These are phyloP conservation scores for Apis cerana DNA, from an alignment of 1,140 invertebrate species.

Conservation along the genomic window DNA sequence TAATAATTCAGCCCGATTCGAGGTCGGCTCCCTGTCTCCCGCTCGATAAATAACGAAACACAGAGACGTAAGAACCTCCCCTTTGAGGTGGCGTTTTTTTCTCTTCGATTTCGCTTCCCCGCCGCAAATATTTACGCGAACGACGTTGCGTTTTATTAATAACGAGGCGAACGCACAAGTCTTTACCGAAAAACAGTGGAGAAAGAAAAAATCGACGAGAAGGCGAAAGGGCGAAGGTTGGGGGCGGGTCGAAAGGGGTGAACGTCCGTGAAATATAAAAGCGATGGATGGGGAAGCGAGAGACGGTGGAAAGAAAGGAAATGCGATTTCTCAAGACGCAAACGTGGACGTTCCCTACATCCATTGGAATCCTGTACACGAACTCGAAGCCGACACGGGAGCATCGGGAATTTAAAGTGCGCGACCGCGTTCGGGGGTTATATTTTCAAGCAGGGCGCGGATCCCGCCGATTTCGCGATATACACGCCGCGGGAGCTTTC, in stretches of 20 bases:
- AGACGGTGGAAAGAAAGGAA: slow-evolving; percentile 29
- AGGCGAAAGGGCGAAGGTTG: too few species aligned
- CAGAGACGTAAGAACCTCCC: slow-evolving; percentile 4
- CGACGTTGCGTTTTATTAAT: slow-evolving; percentile 41
- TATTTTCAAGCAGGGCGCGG: slow-evolving; percentile 56
- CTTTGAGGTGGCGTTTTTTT: slow-evolving; percentile 31
- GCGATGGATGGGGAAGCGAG: slow-evolving; percentile 13
- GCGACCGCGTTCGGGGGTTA: slow-evolving; percentile 43
- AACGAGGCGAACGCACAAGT: not conserved
- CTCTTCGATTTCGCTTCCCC: not conserved
- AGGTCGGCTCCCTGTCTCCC: not conserved
- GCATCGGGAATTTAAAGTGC: slow-evolving; percentile 57
- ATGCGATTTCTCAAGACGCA: slow-evolving; percentile 28
- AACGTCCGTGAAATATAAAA: slow-evolving; percentile 17
- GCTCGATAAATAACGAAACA: slow-evolving; percentile 43
- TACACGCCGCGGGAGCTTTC: slow-evolving; percentile 46
- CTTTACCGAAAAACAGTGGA: too few species aligned
- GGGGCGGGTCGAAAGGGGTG: not conserved
- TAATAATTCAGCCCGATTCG: slow-evolving; percentile 24
- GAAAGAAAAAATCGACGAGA: not conserved
- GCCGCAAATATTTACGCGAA: slow-evolving; percentile 44
- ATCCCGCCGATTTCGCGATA: slow-evolving; percentile 62
- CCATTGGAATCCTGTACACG: slow-evolving; percentile 50
- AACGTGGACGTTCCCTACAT: not conserved
- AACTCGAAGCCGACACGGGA: slow-evolving; percentile 44